phyloP scores from a whole-genome alignment of 2,113 vertebrate species.

The Bombycilla garrulus region DNA sequence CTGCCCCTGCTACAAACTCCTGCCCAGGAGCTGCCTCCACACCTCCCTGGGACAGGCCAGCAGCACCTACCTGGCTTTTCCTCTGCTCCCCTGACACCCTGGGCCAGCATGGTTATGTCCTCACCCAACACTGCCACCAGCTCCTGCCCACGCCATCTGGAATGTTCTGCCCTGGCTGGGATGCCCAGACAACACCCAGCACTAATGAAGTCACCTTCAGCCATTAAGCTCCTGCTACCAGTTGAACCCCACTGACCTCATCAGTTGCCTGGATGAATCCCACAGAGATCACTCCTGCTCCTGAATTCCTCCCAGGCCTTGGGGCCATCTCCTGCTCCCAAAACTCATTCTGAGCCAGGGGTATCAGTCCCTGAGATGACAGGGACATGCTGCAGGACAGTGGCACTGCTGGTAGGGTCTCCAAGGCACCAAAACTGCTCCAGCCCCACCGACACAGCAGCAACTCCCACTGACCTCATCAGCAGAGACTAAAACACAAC shows the following conservation, averaged over 20 bases:
- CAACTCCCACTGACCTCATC: neutral
- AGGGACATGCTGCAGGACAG: neutral
- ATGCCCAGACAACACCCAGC: neutral
- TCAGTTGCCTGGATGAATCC: neutral
- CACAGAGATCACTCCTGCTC: neutral
- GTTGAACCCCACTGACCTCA: neutral
- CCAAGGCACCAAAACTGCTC: neutral
- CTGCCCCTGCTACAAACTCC: fast-evolving
- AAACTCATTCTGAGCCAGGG: neutral
- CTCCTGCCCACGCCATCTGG: neutral
- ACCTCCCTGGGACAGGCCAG: fast-evolving
- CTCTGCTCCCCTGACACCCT: neutral
- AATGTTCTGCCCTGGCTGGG: neutral
- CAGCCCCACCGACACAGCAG: neutral
- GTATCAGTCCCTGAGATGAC: neutral
- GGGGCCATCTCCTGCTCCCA: neutral
- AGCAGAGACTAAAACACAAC: neutral
- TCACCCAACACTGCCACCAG: neutral
- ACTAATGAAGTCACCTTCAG: neutral
- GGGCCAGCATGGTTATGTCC: neutral
- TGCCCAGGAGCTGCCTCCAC: neutral
- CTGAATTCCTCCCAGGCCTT: neutral
- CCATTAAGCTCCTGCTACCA: neutral
- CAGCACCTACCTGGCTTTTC: neutral
- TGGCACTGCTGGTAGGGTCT: neutral